Evolutionary conservation across 2,113 vertebrate genomes (phyloP).

Genomic region (Cyphomyrus discorhynchus): DNA sequence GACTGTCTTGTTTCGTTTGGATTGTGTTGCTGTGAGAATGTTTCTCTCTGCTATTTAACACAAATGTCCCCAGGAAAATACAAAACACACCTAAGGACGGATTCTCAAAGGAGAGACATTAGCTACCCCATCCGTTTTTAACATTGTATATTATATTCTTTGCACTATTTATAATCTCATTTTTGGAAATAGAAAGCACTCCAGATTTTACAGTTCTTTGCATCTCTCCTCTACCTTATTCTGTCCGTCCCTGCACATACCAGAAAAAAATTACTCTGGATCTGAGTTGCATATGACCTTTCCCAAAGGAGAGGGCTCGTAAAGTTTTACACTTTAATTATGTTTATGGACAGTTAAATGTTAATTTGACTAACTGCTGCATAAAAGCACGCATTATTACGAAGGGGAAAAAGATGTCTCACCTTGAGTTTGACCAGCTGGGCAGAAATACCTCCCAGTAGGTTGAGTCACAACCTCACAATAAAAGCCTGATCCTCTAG

Average conservation of each 20-base stretch:
- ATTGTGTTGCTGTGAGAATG: slow-evolving; percentile 70
- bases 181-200: slow-evolving; percentile 33
- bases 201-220: slow-evolving; percentile 36
- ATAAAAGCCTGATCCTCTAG: neutral
- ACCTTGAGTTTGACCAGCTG: neutral
- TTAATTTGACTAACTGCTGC: neutral
- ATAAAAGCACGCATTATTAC: neutral
- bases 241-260: slow-evolving; percentile 21
- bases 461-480: neutral
- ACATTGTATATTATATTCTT: slow-evolving; percentile 53
- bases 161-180: slow-evolving; percentile 54
- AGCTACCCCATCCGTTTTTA: slow-evolving; percentile 40
- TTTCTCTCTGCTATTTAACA: slow-evolving; percentile 64
- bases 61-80: slow-evolving; percentile 62
- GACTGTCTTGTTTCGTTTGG: slow-evolving; percentile 55
- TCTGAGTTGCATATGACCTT: neutral
- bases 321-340: slow-evolving; percentile 1
- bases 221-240: slow-evolving; percentile 17
- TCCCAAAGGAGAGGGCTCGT: neutral
- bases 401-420: neutral
- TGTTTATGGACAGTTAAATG: neutral
- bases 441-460: neutral
- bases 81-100: slow-evolving; percentile 57
- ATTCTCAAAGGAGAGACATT: slow-evolving; percentile 56
- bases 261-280: neutral